Evolutionary conservation across 2,888 invertebrate species (phyloP).

Genomic region (Eulithis prunata): DNA sequence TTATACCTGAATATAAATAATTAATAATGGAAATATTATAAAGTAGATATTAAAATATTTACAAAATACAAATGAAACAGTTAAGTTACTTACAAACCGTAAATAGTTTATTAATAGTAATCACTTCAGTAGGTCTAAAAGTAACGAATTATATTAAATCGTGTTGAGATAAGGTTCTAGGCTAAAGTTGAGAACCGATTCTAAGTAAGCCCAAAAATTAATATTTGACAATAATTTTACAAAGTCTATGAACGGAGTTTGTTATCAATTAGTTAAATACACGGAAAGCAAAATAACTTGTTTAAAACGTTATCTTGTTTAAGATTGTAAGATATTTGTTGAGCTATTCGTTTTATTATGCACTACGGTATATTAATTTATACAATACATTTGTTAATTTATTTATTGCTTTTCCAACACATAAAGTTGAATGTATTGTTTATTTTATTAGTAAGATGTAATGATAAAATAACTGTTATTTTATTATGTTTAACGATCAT

Average conservation of each 20-base stretch:
- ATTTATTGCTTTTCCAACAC: slow-evolving; percentile 23
- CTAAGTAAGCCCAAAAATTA: too few relatives aligned
- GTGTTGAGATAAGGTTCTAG: too few relatives aligned
- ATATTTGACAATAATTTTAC: not conserved
- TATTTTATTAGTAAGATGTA: slow-evolving; percentile 4
- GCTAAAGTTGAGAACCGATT: too few relatives aligned
- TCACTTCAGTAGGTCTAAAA: too few relatives aligned
- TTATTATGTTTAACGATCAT: slow-evolving; percentile 10
- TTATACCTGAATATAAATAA: too few relatives aligned
- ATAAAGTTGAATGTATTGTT: slow-evolving; percentile 7
- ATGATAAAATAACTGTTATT: slow-evolving; percentile 15
- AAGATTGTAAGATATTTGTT: not conserved
- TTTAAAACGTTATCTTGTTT: slow-evolving; percentile 1
- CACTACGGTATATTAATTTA: not conserved
- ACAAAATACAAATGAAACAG: too few relatives aligned
- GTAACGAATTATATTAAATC: too few relatives aligned
- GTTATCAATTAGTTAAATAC: not conserved
- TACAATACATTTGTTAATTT: slow-evolving; percentile 20
- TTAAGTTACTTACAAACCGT: too few relatives aligned
- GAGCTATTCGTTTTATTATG: not conserved
- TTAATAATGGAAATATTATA: too few relatives aligned
- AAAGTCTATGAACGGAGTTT: not conserved
- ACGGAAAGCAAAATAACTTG: not conserved
- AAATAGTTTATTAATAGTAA: too few relatives aligned
- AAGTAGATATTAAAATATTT: too few relatives aligned